phyloP scores from a whole-genome alignment of 2,113 vertebrate species.

The Microcebus ravelobensis region DNA sequence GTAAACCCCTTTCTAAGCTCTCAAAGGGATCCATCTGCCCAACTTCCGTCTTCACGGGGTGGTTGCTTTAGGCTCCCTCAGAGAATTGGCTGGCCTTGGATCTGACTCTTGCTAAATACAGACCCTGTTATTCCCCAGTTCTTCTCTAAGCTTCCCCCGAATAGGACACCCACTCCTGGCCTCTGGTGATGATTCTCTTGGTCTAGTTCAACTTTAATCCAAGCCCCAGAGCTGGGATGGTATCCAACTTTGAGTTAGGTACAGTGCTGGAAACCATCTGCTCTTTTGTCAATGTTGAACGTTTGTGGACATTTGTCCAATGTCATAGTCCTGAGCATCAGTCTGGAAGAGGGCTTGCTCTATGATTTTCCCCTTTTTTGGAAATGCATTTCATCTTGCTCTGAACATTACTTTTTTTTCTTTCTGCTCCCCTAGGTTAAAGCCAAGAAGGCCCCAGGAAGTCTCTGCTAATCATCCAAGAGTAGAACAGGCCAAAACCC shows the following conservation, averaged over 20 bases:
- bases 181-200: background rate
- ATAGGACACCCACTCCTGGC: background rate
- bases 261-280: background rate
- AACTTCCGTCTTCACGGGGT: background rate
- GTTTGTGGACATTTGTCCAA: background rate
- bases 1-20: background rate
- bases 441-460: background rate
- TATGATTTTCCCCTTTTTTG: constrained; percentile 23
- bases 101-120: background rate
- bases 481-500: background rate
- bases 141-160: background rate
- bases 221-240: background rate
- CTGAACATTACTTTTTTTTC: constrained; percentile 2
- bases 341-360: background rate
- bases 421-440: background rate
- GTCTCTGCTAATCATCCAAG: background rate
- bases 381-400: constrained; percentile 14
- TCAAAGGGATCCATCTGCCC: background rate
- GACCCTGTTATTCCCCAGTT: background rate
- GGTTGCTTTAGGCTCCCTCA: background rate
- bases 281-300: background rate
- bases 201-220: background rate
- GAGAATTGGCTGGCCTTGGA: background rate
- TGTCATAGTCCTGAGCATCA: background rate
- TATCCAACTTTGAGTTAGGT: constrained; percentile 8